These are phyloP conservation scores for Puntigrus tetrazona DNA, from an alignment of 2,113 vertebrate species.

Conservation along the genomic window DNA sequence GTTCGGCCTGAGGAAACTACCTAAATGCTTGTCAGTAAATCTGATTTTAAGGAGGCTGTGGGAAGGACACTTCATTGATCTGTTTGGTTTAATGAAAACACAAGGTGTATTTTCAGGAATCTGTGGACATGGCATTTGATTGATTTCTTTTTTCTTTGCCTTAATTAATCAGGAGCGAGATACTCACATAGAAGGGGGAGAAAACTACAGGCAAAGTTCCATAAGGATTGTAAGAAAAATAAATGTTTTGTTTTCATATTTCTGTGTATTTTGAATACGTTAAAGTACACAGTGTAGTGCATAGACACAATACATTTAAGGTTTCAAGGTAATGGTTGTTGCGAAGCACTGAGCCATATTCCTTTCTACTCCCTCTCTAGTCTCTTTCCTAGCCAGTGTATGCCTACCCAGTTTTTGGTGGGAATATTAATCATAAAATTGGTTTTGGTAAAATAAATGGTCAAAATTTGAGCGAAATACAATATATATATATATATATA, in stretches of 20 bases:
- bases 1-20: not conserved
- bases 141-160: not conserved
- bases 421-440: not conserved
- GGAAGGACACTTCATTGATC: constrained; percentile 10
- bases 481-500: too few species aligned
- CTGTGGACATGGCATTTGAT: not conserved
- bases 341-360: not conserved
- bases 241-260: not conserved
- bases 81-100: not conserved
- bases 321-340: not conserved
- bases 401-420: not conserved
- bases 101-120: constrained; percentile 9
- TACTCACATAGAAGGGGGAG: not conserved
- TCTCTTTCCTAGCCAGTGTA: not conserved
- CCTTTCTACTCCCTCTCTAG: not conserved
- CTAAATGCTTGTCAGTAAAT: not conserved
- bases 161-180: not conserved
- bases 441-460: not conserved
- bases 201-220: not conserved
- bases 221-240: too few species aligned
- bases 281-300: not conserved
- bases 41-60: not conserved
- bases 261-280: not conserved
- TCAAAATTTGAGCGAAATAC: not conserved
- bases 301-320: not conserved